These are phyloP conservation scores for Nothoprocta pentlandii DNA, from an alignment of 2,113 vertebrate species.

Conservation along the genomic window DNA sequence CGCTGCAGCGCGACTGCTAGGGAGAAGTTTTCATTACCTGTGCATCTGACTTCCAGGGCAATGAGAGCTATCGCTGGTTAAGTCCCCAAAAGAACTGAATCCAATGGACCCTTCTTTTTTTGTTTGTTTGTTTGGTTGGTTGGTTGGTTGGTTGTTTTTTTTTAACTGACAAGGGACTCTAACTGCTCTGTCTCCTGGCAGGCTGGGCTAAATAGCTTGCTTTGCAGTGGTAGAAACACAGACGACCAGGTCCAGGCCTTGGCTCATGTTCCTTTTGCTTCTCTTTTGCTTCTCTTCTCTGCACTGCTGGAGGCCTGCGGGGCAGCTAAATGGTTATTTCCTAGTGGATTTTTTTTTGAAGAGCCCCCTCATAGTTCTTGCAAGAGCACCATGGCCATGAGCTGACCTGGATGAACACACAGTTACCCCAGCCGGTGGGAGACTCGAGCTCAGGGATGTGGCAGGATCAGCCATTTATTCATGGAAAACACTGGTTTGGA, in stretches of 20 bases:
- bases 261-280: background rate
- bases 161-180: background rate
- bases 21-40: background rate
- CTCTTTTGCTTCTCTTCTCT: background rate
- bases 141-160: background rate
- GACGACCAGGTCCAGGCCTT: background rate
- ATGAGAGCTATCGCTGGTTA: background rate
- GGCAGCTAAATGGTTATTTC: constrained; percentile 19
- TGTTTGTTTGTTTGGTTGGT: background rate
- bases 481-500: background rate
- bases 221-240: background rate
- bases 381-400: background rate
- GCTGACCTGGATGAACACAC: background rate
- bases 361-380: background rate
- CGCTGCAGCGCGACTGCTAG: accelerated
- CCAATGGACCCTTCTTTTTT: background rate
- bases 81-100: background rate
- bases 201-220: background rate
- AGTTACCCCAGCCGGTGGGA: background rate
- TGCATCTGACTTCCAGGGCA: background rate
- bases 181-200: background rate
- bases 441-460: background rate
- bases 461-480: background rate
- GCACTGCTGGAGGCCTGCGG: background rate
- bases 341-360: constrained; percentile 44